A percentile compares a stretch with the other conserved stretches of the same genome.
Conservation (phyloP, 35 echinoderm and acorn worm species). For the Nesometra sesokonis region DNA sequence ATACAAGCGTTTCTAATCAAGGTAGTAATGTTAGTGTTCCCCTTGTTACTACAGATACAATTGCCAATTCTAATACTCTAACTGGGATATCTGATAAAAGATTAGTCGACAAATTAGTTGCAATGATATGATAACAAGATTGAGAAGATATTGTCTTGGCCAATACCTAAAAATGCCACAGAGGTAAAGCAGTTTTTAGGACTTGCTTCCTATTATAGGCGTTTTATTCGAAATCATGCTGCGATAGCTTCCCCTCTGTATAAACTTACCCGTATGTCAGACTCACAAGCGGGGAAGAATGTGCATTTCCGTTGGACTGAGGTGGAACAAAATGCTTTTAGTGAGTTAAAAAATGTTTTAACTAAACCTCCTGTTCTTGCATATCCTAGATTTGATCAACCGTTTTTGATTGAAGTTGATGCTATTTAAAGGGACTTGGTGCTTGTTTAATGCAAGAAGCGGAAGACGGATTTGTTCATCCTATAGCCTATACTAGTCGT, state of each 20-base stretch:
- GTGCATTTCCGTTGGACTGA: neutral
- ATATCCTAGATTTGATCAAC: slow-evolving; percentile 8
- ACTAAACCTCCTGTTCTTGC: slow-evolving; percentile 22
- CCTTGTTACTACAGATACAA: no score
- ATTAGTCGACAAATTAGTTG: no score
- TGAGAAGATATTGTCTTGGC: neutral
- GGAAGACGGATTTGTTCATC: neutral
- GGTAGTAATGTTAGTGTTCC: no score
- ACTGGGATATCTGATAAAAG: no score
- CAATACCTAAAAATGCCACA: neutral
- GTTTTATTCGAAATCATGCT: neutral
- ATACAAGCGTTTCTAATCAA: no score
- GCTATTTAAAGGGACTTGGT: slow-evolving; percentile 13
- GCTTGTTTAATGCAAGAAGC: neutral
- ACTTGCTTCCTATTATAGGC: neutral
- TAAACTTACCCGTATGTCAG: no score
- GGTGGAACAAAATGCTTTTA: slow-evolving; percentile 10
- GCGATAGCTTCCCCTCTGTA: no score
- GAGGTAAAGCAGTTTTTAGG: neutral
- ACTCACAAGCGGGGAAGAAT: neutral
- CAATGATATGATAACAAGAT: neutral
- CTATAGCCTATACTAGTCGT: slow-evolving; percentile 27
- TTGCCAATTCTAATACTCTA: no score
- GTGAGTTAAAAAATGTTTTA: neutral
- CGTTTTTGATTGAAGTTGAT: neutral